Base-by-base conservation (phyloP, 2,113 vertebrate genomes). In the Forbesichthys papilliferus region DNA sequence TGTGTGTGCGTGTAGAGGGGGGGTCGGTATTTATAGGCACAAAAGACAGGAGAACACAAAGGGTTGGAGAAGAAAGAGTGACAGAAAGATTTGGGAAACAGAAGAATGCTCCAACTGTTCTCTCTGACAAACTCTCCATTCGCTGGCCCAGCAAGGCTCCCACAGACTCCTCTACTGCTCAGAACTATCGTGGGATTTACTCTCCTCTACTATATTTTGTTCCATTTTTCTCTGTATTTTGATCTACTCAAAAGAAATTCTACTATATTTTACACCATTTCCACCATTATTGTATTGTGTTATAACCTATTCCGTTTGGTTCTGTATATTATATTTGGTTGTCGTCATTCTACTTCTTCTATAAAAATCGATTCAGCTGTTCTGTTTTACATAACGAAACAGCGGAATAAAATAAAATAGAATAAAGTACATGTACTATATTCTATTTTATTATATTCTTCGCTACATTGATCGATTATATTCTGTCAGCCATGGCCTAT, bases 121-220 rank as follows among this genome's bases (percentile, higher is more conserved):
- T 66, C 51, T 62, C 46, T 53, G 16, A 12, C 60, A 36, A 63
- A 65, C 75, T 33, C 76, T 84, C 61, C 83, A 64, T 72, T 85
- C 80, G 76, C 66, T 85, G 77, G 77, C 73, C 75, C 54, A 61
- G 34, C 77, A 80, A 69, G 72, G 85, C 90, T 92, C 90, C 87
- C 11, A 8, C 14, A 13, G 9, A 10, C 1, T 12, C 14, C 1
- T 12, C 14, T 9, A 47, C 9, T 60, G 34, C 7, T 14, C 34
- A 27, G 27, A 27, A 27, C 27, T 27, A 3, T 27, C 5, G 58
- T 60, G 9, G 10, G 20, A 18, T 27, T 9, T 20, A 18, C 51
- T 52, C 51, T 52, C 51, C 11, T 52, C 14, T 52, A 13, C 9
- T 52, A 0, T 52, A 5, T 52, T n/a, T 52, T n/a, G 51, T 52